phyloP scores from a whole-genome alignment of 2,888 invertebrate genomes.

The Brachylomia viminalis region DNA sequence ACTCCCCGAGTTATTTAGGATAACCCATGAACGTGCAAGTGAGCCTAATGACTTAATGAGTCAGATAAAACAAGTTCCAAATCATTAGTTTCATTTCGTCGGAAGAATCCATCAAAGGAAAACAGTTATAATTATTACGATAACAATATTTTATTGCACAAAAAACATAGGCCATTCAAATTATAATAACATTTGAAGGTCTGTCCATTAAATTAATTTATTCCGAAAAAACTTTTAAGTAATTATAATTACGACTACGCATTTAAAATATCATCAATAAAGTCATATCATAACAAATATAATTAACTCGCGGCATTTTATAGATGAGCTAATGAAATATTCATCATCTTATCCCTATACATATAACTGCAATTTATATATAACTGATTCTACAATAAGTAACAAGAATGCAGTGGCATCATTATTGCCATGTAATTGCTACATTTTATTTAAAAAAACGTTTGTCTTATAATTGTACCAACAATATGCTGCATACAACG shows the following conservation, averaged over 20 bases:
- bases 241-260: slow-evolving; percentile 30
- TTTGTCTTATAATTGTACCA: slow-evolving; percentile 36
- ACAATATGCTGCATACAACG: background rate
- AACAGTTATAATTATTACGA: slow-evolving; percentile 52
- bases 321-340: slow-evolving; percentile 48
- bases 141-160: slow-evolving; percentile 52
- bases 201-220: slow-evolving; percentile 36
- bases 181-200: slow-evolving; percentile 39
- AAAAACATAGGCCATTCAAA: slow-evolving; percentile 41
- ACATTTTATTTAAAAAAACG: slow-evolving; percentile 40
- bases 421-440: slow-evolving; percentile 43
- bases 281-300: slow-evolving; percentile 8
- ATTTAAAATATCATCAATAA: slow-evolving; percentile 39
- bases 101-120: slow-evolving; percentile 44
- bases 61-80: slow-evolving; percentile 36
- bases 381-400: slow-evolving; percentile 51
- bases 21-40: background rate
- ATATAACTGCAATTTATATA: slow-evolving; percentile 47
- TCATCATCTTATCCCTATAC: slow-evolving; percentile 43
- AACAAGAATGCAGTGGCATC: slow-evolving; percentile 61
- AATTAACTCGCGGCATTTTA: slow-evolving; percentile 17
- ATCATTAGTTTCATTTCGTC: slow-evolving; percentile 49
- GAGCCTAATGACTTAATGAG: too few species aligned
- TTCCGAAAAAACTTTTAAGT: background rate
- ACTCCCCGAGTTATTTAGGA: background rate